These are phyloP conservation scores for Heteromormyrus szaboi DNA, from an alignment of 2,797 vertebrate species.

Conservation along the genomic window DNA sequence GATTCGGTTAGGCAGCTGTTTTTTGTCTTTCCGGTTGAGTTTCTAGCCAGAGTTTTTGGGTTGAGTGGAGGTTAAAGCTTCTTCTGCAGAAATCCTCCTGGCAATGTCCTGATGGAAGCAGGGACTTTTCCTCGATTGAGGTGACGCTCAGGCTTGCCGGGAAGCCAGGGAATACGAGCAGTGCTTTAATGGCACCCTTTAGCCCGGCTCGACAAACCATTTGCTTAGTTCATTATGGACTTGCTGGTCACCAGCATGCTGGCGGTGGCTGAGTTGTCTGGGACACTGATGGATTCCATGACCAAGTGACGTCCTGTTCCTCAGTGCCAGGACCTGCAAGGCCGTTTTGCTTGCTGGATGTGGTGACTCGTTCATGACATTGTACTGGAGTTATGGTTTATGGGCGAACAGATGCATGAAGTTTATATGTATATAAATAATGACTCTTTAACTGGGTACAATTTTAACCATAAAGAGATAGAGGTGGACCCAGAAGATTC, in stretches of 20 bases:
- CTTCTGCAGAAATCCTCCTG: not conserved
- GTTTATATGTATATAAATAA: not conserved
- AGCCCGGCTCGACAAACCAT: constrained; percentile 34
- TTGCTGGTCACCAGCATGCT: constrained; percentile 49
- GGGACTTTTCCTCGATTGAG: not conserved
- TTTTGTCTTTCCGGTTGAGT: not conserved
- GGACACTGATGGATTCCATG: constrained; percentile 40
- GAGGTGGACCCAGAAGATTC: not conserved
- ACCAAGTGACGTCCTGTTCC: not conserved
- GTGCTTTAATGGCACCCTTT: not conserved
- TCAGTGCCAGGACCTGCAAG: not conserved
- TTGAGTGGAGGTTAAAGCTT: not conserved
- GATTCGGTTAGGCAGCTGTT: not conserved
- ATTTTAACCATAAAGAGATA: not conserved
- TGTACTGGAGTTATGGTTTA: not conserved
- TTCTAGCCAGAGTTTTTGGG: not conserved
- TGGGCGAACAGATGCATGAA: not conserved
- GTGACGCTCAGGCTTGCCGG: not conserved
- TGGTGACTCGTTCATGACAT: not conserved
- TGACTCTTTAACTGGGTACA: not conserved
- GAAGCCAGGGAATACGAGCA: not conserved
- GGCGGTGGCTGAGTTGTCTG: constrained; percentile 46
- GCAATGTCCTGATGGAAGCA: not conserved
- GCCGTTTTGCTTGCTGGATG: not conserved
- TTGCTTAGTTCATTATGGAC: constrained; percentile 47